Evolutionary conservation across 2,113 vertebrate species (phyloP), one percentile per base, ranked within the genome.

Genomic region (Mesocricetus auratus): DNA sequence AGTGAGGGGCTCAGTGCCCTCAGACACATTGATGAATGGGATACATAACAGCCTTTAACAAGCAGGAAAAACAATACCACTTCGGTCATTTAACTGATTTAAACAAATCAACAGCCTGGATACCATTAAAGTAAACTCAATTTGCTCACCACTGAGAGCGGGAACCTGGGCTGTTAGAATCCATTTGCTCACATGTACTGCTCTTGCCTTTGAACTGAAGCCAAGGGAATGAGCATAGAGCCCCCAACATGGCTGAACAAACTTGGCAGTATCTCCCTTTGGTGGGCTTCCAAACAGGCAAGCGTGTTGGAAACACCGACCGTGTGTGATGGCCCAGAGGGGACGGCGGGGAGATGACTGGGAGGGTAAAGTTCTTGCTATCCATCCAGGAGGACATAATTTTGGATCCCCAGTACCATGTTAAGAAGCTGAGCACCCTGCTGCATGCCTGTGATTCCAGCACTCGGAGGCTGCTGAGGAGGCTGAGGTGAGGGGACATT

Each of bases 91-190:
- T 97, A 95, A 91, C 93, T 89, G 68, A 95, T 94, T 96, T 96
- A 97, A 96, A 90, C 96, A 97, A 95, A 96, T 94, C 95, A 96
- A 96, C 97, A 97, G 94, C 86, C 95, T 87, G 97, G 91, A 93
- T 89, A 50, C 97, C 96, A 93, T 96, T 96, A 94, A 92, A 93
- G 94, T 86, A 93, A 97, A 95, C 95, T 96, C 89, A 94, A 91
- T 94, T 97, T 94, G 90, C 93, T 97, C 92, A 29, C 73, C 89
- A 89, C 89, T 15, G 93, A 83, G 93, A 93, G 89, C 47, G 45
- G 73, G 93, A 89, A 26, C 86, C 68, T 69, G 89, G 86, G 77
- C 73, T 58, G 75, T 85, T 79, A 21, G 58, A 26, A 31, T 88
- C 92, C 93, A 93, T 94, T 96, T 92, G 85, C 94, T n/a, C 47